Evolutionary conservation across 2,797 vertebrate species (phyloP).

Genomic region (Anisognathus igniventris): DNA sequence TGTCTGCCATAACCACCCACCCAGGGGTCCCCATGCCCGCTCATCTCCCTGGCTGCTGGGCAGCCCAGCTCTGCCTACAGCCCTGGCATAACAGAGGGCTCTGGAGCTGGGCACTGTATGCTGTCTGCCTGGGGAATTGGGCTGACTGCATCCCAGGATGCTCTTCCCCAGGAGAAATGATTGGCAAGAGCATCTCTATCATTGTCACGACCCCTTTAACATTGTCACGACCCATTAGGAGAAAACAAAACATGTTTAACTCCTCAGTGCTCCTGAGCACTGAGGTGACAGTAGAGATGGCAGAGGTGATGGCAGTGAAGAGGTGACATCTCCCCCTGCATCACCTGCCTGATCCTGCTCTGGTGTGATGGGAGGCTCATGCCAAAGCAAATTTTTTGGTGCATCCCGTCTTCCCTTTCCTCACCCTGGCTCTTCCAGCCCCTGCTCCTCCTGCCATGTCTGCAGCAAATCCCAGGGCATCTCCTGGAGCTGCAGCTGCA

Average conservation of each 20-base stretch:
- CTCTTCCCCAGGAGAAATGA: background rate
- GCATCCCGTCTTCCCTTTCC: background rate
- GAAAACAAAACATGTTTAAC: background rate
- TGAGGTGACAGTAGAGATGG: background rate
- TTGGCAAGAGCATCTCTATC: background rate
- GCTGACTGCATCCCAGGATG: background rate
- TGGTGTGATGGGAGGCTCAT: background rate
- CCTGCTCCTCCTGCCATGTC: background rate
- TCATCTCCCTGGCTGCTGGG: background rate
- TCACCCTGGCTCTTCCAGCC: background rate
- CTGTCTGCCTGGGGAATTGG: rapidly evolving
- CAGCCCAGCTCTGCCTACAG: background rate
- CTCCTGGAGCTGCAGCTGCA: background rate
- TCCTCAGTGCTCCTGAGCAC: background rate
- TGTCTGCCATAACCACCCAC: background rate
- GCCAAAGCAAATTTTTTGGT: background rate
- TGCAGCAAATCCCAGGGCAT: background rate
- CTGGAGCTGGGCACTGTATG: rapidly evolving
- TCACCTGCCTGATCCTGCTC: background rate
- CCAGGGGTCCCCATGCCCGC: background rate
- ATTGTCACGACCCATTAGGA: background rate
- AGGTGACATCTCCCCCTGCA: background rate
- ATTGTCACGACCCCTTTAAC: rapidly evolving
- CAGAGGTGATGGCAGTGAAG: background rate
- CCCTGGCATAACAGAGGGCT: background rate